phyloP scores from a whole-genome alignment of 2,888 invertebrate genomes.

The Sesia apiformis region DNA sequence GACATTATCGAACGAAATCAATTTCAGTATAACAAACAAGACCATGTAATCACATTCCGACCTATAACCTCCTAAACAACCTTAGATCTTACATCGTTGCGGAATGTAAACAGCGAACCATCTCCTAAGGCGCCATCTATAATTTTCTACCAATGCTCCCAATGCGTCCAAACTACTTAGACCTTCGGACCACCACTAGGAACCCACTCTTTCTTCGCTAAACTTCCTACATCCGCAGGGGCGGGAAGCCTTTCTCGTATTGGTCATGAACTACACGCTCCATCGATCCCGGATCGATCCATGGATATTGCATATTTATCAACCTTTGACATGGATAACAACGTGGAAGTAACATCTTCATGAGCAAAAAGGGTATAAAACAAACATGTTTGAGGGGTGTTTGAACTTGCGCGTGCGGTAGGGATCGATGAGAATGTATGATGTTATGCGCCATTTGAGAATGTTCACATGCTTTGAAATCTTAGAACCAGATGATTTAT shows the following conservation, averaged over 20 bases:
- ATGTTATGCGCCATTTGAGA: too few species aligned
- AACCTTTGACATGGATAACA: slow-evolving; percentile 72
- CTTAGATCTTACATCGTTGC: slow-evolving; percentile 49
- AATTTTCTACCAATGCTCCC: slow-evolving; percentile 66
- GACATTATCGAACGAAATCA: slow-evolving; percentile 33
- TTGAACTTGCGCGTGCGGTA: slow-evolving; percentile 29
- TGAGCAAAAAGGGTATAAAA: slow-evolving; percentile 44
- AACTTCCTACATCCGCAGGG: slow-evolving; percentile 7
- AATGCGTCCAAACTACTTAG: slow-evolving; percentile 39
- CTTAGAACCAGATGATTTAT: too few species aligned
- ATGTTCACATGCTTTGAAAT: too few species aligned
- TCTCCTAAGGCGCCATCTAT: slow-evolving; percentile 72
- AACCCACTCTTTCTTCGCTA: slow-evolving; percentile 5
- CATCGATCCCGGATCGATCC: slow-evolving; percentile 63
- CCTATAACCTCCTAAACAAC: slow-evolving; percentile 63
- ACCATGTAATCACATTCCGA: slow-evolving; percentile 60
- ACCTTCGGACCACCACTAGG: slow-evolving; percentile 14
- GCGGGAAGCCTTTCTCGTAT: slow-evolving; percentile 13
- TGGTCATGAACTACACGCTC: slow-evolving; percentile 52
- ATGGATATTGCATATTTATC: slow-evolving; percentile 72
- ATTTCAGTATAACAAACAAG: slow-evolving; percentile 56
- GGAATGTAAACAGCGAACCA: slow-evolving; percentile 70
- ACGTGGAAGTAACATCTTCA: slow-evolving; percentile 70
- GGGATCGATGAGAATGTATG: slow-evolving; percentile 11
- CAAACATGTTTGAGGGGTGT: slow-evolving; percentile 50